Evolutionary conservation across 2,113 vertebrate species (phyloP), one percentile per base, ranked within the genome.

Genomic region (Patagioenas fasciata): DNA sequence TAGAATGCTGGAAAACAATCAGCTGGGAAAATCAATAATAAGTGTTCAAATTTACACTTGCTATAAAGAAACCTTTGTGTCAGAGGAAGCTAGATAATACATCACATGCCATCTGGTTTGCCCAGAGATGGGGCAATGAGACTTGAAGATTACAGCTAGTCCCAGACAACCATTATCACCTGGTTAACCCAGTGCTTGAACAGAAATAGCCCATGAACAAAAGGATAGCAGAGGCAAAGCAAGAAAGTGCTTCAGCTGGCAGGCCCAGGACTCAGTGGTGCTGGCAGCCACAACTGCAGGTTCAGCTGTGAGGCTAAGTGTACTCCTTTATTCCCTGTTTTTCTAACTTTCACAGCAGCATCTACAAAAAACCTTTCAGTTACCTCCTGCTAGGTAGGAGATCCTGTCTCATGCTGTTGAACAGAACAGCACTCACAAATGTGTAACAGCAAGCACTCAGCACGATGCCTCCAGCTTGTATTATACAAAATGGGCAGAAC

Each of bases 1-100:
- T 34, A 72, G 62, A 38, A 69, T 44, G n/a, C 11, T 87, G 48
- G 38, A 86, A 95, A 96, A 90, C 58, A 96, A 94, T 93, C 69
- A 93, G 40, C 72, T 86, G 56, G 70, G 13, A 50, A 92, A 96
- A 93, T 57, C 83, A 91, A 81, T 66, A 77, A 62, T 36, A 91
- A 75, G 62, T 50, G 65, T 15, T 73, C 51, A 32, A 91, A 62
- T 93, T 93, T 95, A 66, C 50, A 36, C 13, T 66, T 93, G 36
- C 47, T 89, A 70, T 80, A 66, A 93, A 70, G 62, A 81, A 88
- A 51, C 42, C 54, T 67, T 92, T 88, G 38, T 88, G 38, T 72
- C 5, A 5, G 51, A 85, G 24, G 44, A 81, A 88, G 44, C 23
- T 80, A 81, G 65, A 85, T 79, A 96, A 93, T 84, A 78, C 9